Base-by-base conservation (phyloP, 1,140 invertebrate genomes). In the Camponotus vicinus region DNA sequence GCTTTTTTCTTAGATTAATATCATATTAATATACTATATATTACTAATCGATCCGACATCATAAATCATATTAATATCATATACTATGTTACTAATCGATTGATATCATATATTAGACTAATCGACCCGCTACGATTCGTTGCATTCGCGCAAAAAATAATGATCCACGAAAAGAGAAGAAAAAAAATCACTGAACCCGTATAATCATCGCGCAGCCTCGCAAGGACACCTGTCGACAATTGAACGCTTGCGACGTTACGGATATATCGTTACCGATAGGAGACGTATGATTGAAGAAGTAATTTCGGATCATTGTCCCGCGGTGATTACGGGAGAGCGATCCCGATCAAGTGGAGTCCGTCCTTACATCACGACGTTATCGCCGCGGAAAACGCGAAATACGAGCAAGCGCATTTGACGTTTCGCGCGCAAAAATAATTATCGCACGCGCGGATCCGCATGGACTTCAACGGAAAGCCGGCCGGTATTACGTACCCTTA, bases 341-440 rank as follows among this genome's bases (percentile, higher is more conserved):
- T 59, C 21, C 18, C 27, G 52, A 73, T 18, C 8, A 6, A 18
- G 27, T 13, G 45, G 18, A 15, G 75, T 5, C 40, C 9, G 27
- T 73, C 5, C 7, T 52, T 13, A 61, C 13, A 34, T 75, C 32
- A 78, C 42, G 45, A 34, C 77, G 45, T 57, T 66, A 42, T 32
- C 49, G 21, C 34, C 15, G 18, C 49, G 42, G 9, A 61, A 78
- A 49, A 49, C 13, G 45, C 63, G 13, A 75, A 85, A 90, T 89
- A 27, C 27, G 27, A 27, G 27, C 27, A 27, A 27, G 27, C 85
- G 27, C 57, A 88, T 77, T 90, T 82, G 21, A 79, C 79, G 45
- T 89, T 77, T 4, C 70, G 13, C 40, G 49, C 69, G 64, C 18
- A 66, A 76, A 73, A 89, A 85, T 91, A 88, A 91, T 91, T 84